Base-by-base conservation (phyloP, 2,888 invertebrate genomes). In the Rhingia rostrata region DNA sequence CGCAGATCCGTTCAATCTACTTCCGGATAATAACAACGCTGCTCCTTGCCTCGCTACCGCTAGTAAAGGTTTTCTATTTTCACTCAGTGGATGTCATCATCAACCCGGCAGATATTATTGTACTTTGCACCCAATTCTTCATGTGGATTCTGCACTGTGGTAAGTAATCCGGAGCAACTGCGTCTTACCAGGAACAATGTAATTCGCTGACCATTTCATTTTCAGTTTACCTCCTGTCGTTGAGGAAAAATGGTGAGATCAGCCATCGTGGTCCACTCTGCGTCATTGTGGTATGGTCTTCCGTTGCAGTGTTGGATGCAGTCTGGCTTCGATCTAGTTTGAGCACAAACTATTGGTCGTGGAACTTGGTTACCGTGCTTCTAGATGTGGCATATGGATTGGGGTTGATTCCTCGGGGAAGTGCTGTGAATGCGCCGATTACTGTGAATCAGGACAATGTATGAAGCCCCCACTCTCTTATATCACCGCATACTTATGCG, bases 91-190 rank as follows among this genome's bases (percentile, higher is more conserved):
- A 90, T 58, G 89, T 92, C 49, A 91, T 92, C 67, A 91, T 94
- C 77, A 93, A 93, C 88, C 94, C 95, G 7, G 93, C 95, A 69
- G 95, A 96, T 90, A 95, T 95, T 89, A 93, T 97, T 51, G 92
- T 94, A 54, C 94, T 94, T 32, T 94, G 94, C 51, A 93, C 95
- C 4, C 94, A 96, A 89, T 94, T 94, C 86, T 91, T 97, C 56
- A 93, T 96, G 56, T 98, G 98, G 98, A 92, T 95, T 66, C 93
- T 96, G 14, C 97, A 98, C 91, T 94, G 96, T 87, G 94, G 95
- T 86, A 96, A 95, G 90, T 30, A 39, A 12, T 33, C 22, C 3
- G 10, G 32, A 43, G 7, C 6, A 33, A 22, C 22, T 22, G 22
- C 22, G 22, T 22, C 2, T 22, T 22, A 22, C 22, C 22, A 22